Conservation (phyloP, 53 echinoderm and acorn worm species). For the Luidia sarsii region DNA sequence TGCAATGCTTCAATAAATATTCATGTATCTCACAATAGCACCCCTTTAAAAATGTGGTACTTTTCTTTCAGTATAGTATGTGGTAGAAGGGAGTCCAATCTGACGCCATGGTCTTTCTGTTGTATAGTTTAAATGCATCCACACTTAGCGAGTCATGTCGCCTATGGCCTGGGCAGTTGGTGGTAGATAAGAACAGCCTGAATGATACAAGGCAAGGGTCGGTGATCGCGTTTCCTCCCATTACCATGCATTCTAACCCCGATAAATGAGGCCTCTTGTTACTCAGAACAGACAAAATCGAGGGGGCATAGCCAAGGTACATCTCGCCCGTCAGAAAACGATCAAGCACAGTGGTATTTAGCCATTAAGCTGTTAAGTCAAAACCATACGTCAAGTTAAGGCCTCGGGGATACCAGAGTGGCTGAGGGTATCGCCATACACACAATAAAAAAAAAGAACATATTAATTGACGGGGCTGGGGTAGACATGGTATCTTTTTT, state of each 20-base stretch:
- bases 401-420: conserved; percentile 12
- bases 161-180: too few relatives aligned
- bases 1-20: not conserved
- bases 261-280: conserved; percentile 24
- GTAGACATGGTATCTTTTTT: too few relatives aligned
- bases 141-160: conserved; percentile 31
- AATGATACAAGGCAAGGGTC: too few relatives aligned
- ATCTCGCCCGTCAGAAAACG: conserved; percentile 12
- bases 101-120: too few relatives aligned
- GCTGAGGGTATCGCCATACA: not conserved
- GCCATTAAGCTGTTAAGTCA: conserved; percentile 45
- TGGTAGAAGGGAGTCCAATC: too few relatives aligned
- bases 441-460: conserved; percentile 9
- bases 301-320: not conserved
- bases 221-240: conserved; percentile 22
- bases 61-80: too few relatives aligned
- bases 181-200: too few relatives aligned
- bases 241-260: conserved; percentile 33
- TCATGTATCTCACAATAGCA: not conserved
- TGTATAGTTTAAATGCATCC: conserved; percentile 10
- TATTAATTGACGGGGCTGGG: conserved; percentile 21
- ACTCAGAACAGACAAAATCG: not conserved
- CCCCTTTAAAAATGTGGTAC: too few relatives aligned
- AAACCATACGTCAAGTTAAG: not conserved
- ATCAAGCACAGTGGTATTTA: conserved; percentile 20